A percentile compares a stretch with the other conserved stretches of the same genome.
Evolutionary conservation across 2,888 invertebrate species (phyloP).

Genomic region (Malacosoma neustria): DNA sequence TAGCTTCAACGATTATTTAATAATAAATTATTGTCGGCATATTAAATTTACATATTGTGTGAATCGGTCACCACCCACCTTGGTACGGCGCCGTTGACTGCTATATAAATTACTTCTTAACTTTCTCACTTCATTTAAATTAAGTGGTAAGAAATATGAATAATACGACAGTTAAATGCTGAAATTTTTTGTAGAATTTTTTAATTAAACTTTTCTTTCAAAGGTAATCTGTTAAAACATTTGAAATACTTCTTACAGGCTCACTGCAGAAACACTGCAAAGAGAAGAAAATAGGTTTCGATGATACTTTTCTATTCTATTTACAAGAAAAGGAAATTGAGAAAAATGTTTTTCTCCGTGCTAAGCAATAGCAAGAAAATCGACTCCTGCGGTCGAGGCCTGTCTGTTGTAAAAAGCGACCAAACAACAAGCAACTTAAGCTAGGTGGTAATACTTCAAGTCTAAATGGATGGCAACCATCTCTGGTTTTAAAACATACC

Average conservation of each 20-base stretch:
- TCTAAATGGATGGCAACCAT: neutral
- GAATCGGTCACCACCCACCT: slow-evolving; percentile 27
- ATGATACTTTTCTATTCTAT: too few species aligned
- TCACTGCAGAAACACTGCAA: too few species aligned
- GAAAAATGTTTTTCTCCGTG: too few species aligned
- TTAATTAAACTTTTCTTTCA: too few species aligned
- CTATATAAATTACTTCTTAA: slow-evolving; percentile 64
- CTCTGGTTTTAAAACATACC: neutral
- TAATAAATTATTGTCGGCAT: slow-evolving; percentile 56
- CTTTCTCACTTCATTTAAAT: slow-evolving; percentile 55
- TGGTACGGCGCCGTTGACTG: slow-evolving; percentile 43
- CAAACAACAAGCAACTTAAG: neutral
- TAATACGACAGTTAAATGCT: too few species aligned
- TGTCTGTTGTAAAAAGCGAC: neutral
- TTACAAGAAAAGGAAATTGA: too few species aligned
- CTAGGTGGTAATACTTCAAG: neutral
- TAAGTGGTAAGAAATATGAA: slow-evolving; percentile 27
- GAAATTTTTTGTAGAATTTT: too few species aligned
- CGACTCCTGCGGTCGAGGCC: too few species aligned
- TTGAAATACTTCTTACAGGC: too few species aligned
- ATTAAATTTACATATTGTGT: slow-evolving; percentile 55
- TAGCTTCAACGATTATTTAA: slow-evolving; percentile 58
- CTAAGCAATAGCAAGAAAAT: too few species aligned
- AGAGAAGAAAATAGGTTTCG: too few species aligned
- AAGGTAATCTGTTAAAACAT: too few species aligned